Evolutionary conservation across 2,113 vertebrate species (phyloP).

Genomic region (Cyanocitta stelleri): DNA sequence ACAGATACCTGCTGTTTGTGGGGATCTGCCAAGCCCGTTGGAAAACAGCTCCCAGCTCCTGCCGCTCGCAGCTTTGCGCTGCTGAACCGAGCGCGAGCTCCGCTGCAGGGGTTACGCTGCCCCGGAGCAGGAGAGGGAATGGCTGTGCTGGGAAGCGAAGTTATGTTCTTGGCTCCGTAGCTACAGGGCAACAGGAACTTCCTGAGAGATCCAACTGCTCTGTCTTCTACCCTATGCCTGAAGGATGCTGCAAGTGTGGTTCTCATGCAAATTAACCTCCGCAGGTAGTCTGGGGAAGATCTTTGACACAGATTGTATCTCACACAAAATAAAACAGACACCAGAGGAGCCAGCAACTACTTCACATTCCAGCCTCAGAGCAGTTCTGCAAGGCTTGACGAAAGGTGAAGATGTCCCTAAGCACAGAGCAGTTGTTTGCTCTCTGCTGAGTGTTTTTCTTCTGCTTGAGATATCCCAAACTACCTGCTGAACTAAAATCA

Average conservation of each 20-base stretch:
- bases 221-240: not conserved
- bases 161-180: not conserved
- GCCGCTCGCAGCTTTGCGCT: not conserved
- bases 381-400: not conserved
- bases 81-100: not conserved
- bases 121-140: not conserved
- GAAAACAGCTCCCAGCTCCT: not conserved
- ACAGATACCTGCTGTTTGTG: constrained; percentile 9
- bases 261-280: not conserved
- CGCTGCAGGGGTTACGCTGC: not conserved
- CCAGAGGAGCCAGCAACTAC: not conserved
- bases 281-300: not conserved
- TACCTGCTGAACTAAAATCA: not conserved
- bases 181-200: not conserved
- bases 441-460: not conserved
- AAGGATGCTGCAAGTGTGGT: not conserved
- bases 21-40: not conserved
- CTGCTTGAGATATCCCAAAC: not conserved
- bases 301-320: not conserved
- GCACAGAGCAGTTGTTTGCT: not conserved
- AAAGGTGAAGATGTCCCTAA: not conserved
- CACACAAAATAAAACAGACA: not conserved
- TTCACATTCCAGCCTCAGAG: not conserved
- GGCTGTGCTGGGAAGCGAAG: not conserved
- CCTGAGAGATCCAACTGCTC: not conserved